phyloP scores from a whole-genome alignment of 2,113 vertebrate species.

The Galemys pyrenaicus region DNA sequence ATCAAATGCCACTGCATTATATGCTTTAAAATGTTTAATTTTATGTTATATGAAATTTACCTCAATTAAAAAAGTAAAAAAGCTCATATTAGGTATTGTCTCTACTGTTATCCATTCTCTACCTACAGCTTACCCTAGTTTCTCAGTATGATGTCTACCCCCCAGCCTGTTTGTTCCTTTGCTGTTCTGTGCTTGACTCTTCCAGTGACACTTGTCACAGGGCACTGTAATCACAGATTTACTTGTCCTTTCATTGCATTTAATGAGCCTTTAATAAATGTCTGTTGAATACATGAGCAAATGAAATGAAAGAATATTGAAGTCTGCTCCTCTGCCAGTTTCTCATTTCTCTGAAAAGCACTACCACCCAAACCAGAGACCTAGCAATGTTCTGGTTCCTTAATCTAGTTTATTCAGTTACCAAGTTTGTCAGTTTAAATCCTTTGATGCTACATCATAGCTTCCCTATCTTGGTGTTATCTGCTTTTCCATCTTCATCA shows the following conservation, averaged over 20 bases:
- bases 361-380: constrained; percentile 5
- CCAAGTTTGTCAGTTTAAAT: background rate
- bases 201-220: background rate
- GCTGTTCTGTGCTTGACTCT: background rate
- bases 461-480: background rate
- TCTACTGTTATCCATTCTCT: background rate
- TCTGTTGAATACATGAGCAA: background rate
- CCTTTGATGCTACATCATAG: background rate
- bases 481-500: background rate
- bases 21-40: constrained; percentile 3
- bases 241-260: background rate
- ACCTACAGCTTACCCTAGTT: background rate
- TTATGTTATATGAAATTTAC: background rate
- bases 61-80: background rate
- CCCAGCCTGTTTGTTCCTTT: background rate
- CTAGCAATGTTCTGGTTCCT: background rate
- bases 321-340: background rate
- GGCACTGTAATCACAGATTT: background rate
- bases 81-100: background rate
- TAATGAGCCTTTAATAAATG: constrained; percentile 17
- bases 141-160: background rate
- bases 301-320: background rate
- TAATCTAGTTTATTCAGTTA: background rate
- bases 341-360: background rate
- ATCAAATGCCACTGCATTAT: background rate